phyloP scores from a whole-genome alignment of 2,113 vertebrate species.

The Trichomycterus rosablanca region DNA sequence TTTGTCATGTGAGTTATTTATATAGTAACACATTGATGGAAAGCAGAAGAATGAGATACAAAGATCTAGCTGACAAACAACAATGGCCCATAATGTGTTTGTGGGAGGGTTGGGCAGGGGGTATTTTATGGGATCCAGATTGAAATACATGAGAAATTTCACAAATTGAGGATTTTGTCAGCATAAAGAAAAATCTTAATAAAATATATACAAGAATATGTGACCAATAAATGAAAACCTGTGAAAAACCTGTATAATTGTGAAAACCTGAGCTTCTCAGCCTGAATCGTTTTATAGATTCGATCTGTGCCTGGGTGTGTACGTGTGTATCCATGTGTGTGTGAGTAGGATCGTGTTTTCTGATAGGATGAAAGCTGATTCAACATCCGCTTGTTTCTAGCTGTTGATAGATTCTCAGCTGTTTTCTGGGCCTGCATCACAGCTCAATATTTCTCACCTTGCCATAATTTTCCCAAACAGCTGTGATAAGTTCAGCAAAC shows the following conservation, averaged over 20 bases:
- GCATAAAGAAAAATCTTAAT: no score
- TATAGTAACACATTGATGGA: neutral
- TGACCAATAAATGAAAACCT: no score
- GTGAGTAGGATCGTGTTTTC: neutral
- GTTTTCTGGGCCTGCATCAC: constrained; percentile 7
- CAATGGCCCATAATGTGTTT: neutral
- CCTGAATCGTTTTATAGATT: no score
- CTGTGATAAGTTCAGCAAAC: constrained; percentile 28
- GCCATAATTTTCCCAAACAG: constrained; percentile 36
- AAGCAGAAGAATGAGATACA: constrained; percentile 26
- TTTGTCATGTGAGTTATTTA: neutral
- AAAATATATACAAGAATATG: no score
- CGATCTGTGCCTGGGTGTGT: no score
- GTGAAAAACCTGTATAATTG: no score
- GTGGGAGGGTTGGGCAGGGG: neutral
- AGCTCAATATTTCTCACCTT: constrained; percentile 56
- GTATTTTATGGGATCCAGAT: no score
- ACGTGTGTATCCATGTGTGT: no score
- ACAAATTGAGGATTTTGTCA: no score
- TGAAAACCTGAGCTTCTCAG: no score
- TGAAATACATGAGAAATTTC: no score
- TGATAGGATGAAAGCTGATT: constrained; percentile 29
- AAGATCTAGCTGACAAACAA: neutral
- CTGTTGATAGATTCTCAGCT: constrained; percentile 23
- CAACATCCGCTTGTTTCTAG: constrained; percentile 27